A percentile compares a stretch with the other conserved stretches of the same genome.
phyloP scores from a whole-genome alignment of 2,888 invertebrate species.

The Nemotelus nigrinus region DNA sequence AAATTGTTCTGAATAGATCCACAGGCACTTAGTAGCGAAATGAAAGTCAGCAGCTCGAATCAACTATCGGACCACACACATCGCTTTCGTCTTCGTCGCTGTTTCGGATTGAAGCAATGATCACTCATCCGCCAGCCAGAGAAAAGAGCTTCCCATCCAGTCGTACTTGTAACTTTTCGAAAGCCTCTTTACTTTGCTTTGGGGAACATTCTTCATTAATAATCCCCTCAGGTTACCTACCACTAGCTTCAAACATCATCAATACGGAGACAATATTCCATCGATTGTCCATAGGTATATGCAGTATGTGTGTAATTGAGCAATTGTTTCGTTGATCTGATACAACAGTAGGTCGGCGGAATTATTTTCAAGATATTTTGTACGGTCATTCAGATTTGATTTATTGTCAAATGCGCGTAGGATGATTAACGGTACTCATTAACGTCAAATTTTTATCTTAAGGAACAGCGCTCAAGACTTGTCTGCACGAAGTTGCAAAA shows the following conservation, averaged over 20 bases:
- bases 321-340: no score
- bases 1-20: neutral
- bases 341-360: no score
- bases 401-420: no score
- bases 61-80: conserved; percentile 40
- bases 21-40: neutral
- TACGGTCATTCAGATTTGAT: neutral
- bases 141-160: conserved; percentile 28
- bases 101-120: conserved; percentile 13
- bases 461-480: no score
- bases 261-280: neutral
- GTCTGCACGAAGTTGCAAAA: no score
- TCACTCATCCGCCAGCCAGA: neutral
- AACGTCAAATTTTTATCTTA: no score
- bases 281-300: neutral
- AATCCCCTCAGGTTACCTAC: neutral
- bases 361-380: no score
- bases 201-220: conserved; percentile 29
- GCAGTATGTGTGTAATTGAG: no score
- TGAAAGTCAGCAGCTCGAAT: neutral
- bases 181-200: conserved; percentile 10
- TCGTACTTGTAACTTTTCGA: conserved; percentile 25
- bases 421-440: no score
- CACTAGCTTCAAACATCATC: neutral
- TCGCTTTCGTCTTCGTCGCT: neutral